Conservation (phyloP, 2,113 vertebrate genomes). For the Spea bombifrons region DNA sequence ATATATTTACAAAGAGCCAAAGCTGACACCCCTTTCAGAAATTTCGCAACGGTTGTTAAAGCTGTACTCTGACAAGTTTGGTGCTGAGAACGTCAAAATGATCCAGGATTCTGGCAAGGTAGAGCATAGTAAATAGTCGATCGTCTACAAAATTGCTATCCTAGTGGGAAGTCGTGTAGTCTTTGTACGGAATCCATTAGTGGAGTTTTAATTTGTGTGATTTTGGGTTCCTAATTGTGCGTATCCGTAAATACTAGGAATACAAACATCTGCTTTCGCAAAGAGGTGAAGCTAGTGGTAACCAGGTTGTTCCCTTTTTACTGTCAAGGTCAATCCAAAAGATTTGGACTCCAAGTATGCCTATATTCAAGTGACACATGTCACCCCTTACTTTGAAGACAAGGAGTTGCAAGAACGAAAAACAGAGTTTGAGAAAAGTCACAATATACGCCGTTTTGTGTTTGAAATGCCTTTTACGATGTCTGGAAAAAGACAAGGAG, state of each 20-base stretch:
- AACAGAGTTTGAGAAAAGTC: slow-evolving; percentile 92
- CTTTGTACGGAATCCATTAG: too few species aligned
- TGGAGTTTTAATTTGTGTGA: too few species aligned
- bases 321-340: slow-evolving; percentile 89
- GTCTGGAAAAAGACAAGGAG: slow-evolving; percentile 88
- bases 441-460: slow-evolving; percentile 94
- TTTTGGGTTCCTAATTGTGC: too few species aligned
- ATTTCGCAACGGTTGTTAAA: slow-evolving; percentile 95
- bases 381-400: slow-evolving; percentile 90
- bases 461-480: slow-evolving; percentile 98
- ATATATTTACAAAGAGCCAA: slow-evolving; percentile 98
- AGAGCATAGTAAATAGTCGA: slow-evolving; percentile 17
- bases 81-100: slow-evolving; percentile 96
- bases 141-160: too few species aligned
- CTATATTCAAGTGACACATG: slow-evolving; percentile 96
- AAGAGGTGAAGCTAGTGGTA: too few species aligned
- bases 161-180: too few species aligned
- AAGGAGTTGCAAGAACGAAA: slow-evolving; percentile 90
- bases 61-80: slow-evolving; percentile 97
- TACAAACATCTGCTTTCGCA: too few species aligned
- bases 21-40: slow-evolving; percentile 92
- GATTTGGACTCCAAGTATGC: slow-evolving; percentile 97
- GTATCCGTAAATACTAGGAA: too few species aligned
- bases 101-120: slow-evolving; percentile 97
- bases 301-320: neutral